A percentile compares a stretch with the other conserved stretches of the same genome.
Evolutionary conservation across 2,113 vertebrate genomes (phyloP).

Genomic region (Onychorhynchus coronatus): DNA sequence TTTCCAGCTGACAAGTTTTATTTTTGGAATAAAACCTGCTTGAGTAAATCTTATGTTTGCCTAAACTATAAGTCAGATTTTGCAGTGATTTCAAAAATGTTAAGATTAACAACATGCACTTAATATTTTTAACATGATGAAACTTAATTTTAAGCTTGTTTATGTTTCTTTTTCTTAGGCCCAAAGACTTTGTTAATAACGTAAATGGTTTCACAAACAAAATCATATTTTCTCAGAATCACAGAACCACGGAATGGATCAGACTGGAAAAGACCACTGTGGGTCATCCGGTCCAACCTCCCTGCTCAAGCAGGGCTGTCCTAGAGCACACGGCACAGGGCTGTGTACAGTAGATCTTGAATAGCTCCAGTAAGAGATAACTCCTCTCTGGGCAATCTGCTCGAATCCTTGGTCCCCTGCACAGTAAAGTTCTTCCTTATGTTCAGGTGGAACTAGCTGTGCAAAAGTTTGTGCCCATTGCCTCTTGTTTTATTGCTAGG

Average conservation of each 20-base stretch:
- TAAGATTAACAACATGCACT: neutral
- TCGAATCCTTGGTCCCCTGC: neutral
- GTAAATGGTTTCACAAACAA: neutral
- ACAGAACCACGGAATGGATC: neutral
- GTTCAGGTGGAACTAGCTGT: neutral
- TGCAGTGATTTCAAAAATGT: neutral
- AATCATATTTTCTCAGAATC: neutral
- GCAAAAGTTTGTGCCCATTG: neutral
- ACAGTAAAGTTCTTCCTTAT: neutral
- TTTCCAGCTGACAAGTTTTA: neutral
- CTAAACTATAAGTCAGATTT: neutral
- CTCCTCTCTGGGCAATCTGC: neutral
- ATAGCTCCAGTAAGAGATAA: neutral
- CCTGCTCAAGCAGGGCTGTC: neutral
- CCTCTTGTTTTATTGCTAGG: neutral
- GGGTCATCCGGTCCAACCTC: neutral
- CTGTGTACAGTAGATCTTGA: neutral
- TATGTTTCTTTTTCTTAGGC: neutral
- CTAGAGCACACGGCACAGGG: neutral
- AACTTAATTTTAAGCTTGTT: neutral
- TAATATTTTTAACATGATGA: neutral
- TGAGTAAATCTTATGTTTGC: neutral
- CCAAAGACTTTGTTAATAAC: neutral
- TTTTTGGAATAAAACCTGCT: neutral
- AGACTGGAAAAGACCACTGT: neutral